Base-by-base conservation (phyloP, 2,113 vertebrate species). In the Hippocampus mohnikei region DNA sequence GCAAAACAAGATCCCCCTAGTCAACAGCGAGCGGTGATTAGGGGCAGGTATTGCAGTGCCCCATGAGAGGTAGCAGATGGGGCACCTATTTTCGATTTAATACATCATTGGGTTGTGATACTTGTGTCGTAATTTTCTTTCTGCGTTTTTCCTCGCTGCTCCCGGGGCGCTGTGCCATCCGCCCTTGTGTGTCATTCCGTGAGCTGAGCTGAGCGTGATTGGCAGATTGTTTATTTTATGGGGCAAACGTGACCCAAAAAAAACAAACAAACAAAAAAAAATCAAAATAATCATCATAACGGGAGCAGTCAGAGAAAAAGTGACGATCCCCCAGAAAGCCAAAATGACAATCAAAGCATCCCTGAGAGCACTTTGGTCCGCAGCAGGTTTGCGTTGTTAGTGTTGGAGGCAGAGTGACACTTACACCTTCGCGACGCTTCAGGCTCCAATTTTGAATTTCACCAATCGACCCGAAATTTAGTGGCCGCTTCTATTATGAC, bases 311-410 rank as follows among this genome's bases (percentile, higher is more conserved):
- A 7, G 21, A 64, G 58, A 21, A 73, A 72, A 68, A n/a, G 46
- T 56, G n/a, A 71, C 41, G 23, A 77, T 18, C 27, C 67, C 52
- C 64, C 3, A 25, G 70, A 33, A 56, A 60, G 58, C 27, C 27
- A 60, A 1, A 69, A 5, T 59, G 20, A 73, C 42, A 76, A 65
- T 76, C 69, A 64, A 53, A 75, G 77, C 79, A 60, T 33, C 79
- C 76, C 69, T 40, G 18, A 50, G 74, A 77, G 80, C 85, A 84
- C 84, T 84, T 87, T 86, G 87, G 81, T 90, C 81, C 78, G 52
- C 29, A 68, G 81, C 33, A 78, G 70, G 70, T 77, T 75, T 52
- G 46, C 59, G 37, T 5, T 59, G 44, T 25, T 16, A 5, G 23
- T 15, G 33, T 33, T 33, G 29, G 29, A 33, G 29, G 29, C 29